A percentile compares a stretch with the other conserved stretches of the same genome.
phyloP scores from a whole-genome alignment of 2,797 vertebrate species.

The Urocyon cinereoargenteus region DNA sequence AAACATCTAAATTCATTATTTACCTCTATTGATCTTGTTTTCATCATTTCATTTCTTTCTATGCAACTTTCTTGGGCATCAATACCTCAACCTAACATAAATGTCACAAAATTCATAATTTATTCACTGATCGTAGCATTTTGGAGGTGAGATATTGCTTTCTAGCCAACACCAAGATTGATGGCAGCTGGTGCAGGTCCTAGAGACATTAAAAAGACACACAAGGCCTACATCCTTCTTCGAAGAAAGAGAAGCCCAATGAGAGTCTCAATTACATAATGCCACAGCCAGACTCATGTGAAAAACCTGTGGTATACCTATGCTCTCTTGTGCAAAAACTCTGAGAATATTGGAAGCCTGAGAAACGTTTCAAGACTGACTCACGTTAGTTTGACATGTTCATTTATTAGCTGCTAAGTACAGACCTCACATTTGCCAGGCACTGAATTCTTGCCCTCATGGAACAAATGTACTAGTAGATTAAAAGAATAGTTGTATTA shows the following conservation, averaged over 20 bases:
- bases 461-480: not conserved
- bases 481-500: not conserved
- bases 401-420: not conserved
- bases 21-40: not conserved
- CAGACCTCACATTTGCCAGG: not conserved
- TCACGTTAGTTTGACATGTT: not conserved
- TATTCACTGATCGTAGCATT: not conserved
- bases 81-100: slow-evolving; percentile 7
- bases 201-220: not conserved
- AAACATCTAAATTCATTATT: slow-evolving; percentile 30
- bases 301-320: not conserved
- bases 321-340: not conserved
- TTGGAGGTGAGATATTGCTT: not conserved
- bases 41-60: slow-evolving; percentile 32
- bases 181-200: not conserved
- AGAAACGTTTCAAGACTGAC: not conserved
- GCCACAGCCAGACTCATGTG: not conserved
- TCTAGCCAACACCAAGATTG: not conserved
- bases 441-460: not conserved
- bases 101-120: not conserved
- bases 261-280: not conserved
- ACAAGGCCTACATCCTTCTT: not conserved
- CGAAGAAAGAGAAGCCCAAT: not conserved
- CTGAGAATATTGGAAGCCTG: not conserved
- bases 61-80: not conserved